Base-by-base conservation (phyloP, 2,797 vertebrate species). In the Labeo calbasu region DNA sequence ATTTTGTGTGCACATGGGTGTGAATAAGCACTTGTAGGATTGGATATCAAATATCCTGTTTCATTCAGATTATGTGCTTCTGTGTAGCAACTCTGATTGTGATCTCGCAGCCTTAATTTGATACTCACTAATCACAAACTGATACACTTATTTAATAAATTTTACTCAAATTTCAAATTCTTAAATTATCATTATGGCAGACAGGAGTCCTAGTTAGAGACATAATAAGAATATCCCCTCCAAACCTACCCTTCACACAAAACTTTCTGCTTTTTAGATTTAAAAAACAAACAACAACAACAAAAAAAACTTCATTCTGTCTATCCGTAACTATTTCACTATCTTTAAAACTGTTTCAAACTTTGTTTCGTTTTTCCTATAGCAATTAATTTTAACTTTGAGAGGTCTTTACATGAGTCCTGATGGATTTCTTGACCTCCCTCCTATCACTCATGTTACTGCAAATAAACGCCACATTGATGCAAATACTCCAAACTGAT, bases 401-500 rank as follows among this genome's bases (percentile, higher is more conserved):
- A 69, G 66, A 69, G 8, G 23, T 28, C n/a, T 51, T 25, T 8
- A 46, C 7, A 17, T 17, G 4, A 12, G 19, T 76, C 51, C 50
- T 40, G 28, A 32, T 12, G 13, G 0, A 76, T 59, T 43, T 40
- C 13, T 23, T 53, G 15, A 4, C 12, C 4, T 5, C 57, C 19
- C 19, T 55, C 51, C 7, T 14, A 11, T 12, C n/a, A 19, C 72
- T n/a, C 19, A 36, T 55, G 72, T 9, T 40, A n/a, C 12, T 48
- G 40, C 40, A 28, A 63, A 78, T 63, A 28, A 48, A 48, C n/a
- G 6, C 14, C 32, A 59, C 13, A 59, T 59, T 59, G 8, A 77
- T 59, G 73, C 57, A 77, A 61, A 77, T 19, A 5, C 10, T 61
- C 57, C 57, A 48, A 78, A 78, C 23, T 10, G 11, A 63, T 65